These are phyloP conservation scores for Rotaria macrura DNA, from an alignment of 2,888 invertebrate genomes.

Conservation along the genomic window DNA sequence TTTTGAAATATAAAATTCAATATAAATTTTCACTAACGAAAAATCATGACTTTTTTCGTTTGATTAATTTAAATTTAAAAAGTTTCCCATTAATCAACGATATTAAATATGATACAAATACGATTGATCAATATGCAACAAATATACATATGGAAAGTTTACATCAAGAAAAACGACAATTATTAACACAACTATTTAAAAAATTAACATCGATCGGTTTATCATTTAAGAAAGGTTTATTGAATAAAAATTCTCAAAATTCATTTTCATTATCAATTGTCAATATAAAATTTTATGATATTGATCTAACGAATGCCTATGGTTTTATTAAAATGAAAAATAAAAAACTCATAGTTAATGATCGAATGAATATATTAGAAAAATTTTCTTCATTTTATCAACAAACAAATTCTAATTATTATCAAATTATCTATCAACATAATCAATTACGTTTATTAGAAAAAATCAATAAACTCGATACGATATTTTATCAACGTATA, in stretches of 20 bases:
- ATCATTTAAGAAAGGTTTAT: conserved; percentile 67
- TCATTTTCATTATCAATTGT: background rate
- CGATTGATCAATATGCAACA: background rate
- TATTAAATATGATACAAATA: background rate
- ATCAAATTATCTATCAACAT: background rate
- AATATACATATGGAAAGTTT: conserved; percentile 53
- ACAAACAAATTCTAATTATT: background rate
- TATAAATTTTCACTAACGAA: too few species aligned
- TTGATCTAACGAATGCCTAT: background rate
- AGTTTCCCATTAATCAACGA: background rate
- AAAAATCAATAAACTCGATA: background rate
- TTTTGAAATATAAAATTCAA: background rate
- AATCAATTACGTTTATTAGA: background rate
- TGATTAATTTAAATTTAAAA: background rate
- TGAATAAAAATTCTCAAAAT: background rate
- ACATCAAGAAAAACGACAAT: conserved; percentile 71
- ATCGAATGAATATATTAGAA: background rate
- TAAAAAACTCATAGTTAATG: background rate
- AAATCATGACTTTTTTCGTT: background rate
- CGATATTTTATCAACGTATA: background rate
- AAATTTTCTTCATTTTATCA: background rate
- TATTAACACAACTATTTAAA: conserved; percentile 74
- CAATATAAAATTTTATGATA: background rate
- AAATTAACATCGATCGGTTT: conserved; percentile 60
- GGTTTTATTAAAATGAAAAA: background rate